Conservation (phyloP, 2,888 invertebrate species). For the Sinodicranocentrus sp. region DNA sequence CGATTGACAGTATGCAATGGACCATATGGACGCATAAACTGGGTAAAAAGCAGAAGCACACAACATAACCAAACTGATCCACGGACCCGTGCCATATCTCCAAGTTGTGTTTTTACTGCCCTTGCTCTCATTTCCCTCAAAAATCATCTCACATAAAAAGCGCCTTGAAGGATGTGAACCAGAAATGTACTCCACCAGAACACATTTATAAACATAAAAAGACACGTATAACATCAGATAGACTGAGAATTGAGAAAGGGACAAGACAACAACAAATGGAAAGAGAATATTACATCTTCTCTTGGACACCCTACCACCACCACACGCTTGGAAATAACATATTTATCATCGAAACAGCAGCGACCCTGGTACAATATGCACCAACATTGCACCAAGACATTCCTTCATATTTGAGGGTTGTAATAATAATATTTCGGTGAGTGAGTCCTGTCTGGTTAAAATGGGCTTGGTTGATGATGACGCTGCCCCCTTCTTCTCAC, state of each 20-base stretch:
- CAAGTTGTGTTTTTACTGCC: conserved; percentile 10
- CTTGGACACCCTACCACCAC: too few relatives aligned
- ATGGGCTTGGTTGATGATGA: conserved; percentile 21
- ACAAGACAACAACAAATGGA: too few relatives aligned
- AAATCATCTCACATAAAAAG: conserved; percentile 8
- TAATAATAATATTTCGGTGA: conserved; percentile 48
- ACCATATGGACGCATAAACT: conserved; percentile 20
- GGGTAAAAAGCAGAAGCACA: too few relatives aligned
- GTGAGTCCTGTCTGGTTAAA: conserved; percentile 28
- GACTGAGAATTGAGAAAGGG: too few relatives aligned
- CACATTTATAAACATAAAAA: neutral
- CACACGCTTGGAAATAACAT: neutral
- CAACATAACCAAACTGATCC: too few relatives aligned
- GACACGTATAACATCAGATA: neutral
- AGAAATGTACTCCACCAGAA: conserved; percentile 13
- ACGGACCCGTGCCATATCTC: neutral
- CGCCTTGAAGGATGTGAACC: conserved; percentile 35
- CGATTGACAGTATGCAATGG: conserved; percentile 42
- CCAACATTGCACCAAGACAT: conserved; percentile 1
- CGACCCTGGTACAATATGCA: conserved; percentile 12
- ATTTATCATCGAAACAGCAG: neutral
- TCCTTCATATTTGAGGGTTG: conserved; percentile 22
- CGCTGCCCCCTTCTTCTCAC: neutral
- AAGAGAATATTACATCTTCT: too few relatives aligned
- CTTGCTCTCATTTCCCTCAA: conserved; percentile 31